Percentiles rank a stretch among this genome's conserved stretches.
Conservation (phyloP, 2,888 invertebrate genomes). For the Apotomis betuletana region DNA sequence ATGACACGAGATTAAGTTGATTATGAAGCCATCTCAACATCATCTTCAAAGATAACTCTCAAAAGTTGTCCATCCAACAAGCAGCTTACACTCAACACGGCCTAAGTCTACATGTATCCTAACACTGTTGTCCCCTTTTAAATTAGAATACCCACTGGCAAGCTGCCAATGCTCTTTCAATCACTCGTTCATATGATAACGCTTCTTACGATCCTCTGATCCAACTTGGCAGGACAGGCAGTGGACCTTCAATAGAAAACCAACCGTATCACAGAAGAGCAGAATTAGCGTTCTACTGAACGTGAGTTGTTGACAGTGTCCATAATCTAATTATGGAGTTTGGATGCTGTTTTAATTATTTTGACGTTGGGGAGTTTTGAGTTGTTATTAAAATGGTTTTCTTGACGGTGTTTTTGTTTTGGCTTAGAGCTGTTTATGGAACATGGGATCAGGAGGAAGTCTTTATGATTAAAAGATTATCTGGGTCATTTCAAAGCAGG, state of each 20-base stretch:
- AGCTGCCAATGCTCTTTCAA: conserved; percentile 32
- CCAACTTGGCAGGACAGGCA: conserved; percentile 25
- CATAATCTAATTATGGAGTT: conserved; percentile 32
- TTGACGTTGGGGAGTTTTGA: conserved; percentile 24
- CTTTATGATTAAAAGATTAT: background rate
- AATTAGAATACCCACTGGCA: conserved; percentile 11
- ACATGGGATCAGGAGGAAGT: background rate
- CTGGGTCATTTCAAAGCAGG: background rate
- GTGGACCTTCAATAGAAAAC: background rate
- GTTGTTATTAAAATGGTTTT: conserved; percentile 29
- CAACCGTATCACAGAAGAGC: background rate
- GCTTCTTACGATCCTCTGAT: conserved; percentile 32
- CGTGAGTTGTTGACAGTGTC: conserved; percentile 18
- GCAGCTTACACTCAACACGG: background rate
- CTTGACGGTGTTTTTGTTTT: conserved; percentile 20
- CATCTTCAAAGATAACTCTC: conserved; percentile 17
- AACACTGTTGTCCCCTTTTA: conserved; percentile 9
- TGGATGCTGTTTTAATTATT: conserved; percentile 33
- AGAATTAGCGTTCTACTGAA: background rate
- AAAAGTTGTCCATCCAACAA: conserved; percentile 15
- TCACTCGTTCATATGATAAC: conserved; percentile 37
- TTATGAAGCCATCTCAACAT: conserved; percentile 24
- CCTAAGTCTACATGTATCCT: background rate
- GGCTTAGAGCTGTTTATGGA: conserved; percentile 16
- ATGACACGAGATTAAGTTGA: conserved; percentile 17